phyloP scores from a whole-genome alignment of 2,888 invertebrate species.

The Hemicrepidius hirtus region DNA sequence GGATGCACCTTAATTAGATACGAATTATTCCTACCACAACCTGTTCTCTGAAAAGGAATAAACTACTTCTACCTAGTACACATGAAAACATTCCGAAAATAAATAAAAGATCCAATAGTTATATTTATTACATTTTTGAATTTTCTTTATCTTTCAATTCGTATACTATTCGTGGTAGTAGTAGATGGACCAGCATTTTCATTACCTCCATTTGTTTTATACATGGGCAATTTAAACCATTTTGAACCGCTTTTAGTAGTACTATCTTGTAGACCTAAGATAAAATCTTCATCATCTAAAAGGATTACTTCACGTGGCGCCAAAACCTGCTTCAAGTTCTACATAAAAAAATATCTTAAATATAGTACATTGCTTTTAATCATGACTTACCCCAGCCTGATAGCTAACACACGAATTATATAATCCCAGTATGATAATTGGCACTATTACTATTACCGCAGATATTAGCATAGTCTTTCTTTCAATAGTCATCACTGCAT shows the following conservation, averaged over 20 bases:
- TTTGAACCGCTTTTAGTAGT: not conserved
- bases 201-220: not conserved
- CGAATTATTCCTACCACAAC: no score
- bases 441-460: slow-evolving; percentile 4
- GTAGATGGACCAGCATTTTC: not conserved
- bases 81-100: no score
- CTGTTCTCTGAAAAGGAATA: no score
- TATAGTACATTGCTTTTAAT: no score
- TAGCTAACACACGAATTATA: slow-evolving; percentile 2
- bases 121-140: no score
- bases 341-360: not conserved
- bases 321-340: slow-evolving; percentile 13
- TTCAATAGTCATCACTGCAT: not conserved
- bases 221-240: not conserved
- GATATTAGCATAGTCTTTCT: not conserved
- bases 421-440: slow-evolving; percentile 13
- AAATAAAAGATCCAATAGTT: no score
- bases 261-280: not conserved
- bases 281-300: slow-evolving; percentile 12
- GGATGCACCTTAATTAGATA: no score
- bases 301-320: slow-evolving; percentile 30
- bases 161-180: no score
- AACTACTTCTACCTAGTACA: no score
- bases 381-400: slow-evolving; percentile 20
- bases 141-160: no score